Evolutionary conservation across 2,113 vertebrate genomes (phyloP).

Genomic region (Emydura subglobosa): DNA sequence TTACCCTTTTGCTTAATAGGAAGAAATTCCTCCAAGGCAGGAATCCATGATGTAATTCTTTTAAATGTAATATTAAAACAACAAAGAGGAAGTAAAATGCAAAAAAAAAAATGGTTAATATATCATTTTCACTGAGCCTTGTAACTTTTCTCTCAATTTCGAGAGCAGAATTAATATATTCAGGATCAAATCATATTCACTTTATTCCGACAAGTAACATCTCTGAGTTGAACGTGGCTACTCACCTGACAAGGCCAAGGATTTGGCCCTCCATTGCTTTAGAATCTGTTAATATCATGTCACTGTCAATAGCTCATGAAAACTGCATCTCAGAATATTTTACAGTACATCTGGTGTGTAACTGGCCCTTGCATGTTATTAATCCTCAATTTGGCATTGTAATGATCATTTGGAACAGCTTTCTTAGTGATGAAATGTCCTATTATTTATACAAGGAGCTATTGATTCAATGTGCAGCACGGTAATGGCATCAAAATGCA

Average conservation of each 20-base stretch:
- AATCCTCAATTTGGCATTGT: conserved; percentile 7
- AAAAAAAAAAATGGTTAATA: background rate
- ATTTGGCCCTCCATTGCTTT: background rate
- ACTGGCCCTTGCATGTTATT: background rate
- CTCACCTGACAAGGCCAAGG: background rate
- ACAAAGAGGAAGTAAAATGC: background rate
- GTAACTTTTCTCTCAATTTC: background rate
- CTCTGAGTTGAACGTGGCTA: background rate
- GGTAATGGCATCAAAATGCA: conserved; percentile 17
- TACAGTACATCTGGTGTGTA: background rate
- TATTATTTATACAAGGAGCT: conserved; percentile 14
- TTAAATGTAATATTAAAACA: background rate
- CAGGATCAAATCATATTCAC: background rate
- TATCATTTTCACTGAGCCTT: background rate
- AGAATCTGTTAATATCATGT: background rate
- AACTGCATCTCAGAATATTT: background rate
- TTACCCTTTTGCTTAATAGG: background rate
- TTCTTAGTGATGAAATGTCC: conserved; percentile 23
- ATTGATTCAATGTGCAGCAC: conserved; percentile 17
- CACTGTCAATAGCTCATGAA: background rate
- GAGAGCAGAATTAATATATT: background rate
- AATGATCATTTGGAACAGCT: conserved; percentile 13
- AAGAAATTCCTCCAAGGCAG: background rate
- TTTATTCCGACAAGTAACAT: background rate
- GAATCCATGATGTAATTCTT: background rate